Evolutionary conservation across 2,797 vertebrate species (phyloP).

Genomic region (Loriculus beryllinus): DNA sequence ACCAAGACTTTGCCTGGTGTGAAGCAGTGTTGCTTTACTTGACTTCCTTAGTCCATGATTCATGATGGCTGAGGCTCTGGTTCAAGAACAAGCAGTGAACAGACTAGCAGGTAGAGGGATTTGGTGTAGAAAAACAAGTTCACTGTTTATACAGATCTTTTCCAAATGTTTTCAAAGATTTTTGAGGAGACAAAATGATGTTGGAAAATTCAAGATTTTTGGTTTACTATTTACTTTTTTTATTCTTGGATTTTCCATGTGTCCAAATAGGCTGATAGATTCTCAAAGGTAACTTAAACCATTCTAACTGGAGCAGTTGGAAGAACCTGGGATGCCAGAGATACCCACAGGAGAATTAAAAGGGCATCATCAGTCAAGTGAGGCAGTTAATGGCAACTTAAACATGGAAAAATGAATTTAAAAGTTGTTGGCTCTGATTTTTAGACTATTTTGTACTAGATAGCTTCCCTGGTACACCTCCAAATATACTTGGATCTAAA

Average conservation of each 20-base stretch:
- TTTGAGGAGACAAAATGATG: neutral
- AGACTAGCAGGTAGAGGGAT: neutral
- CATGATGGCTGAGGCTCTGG: neutral
- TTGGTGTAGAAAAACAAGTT: neutral
- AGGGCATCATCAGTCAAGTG: neutral
- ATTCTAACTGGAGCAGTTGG: neutral
- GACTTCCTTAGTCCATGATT: neutral
- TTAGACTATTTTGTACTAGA: neutral
- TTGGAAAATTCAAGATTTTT: neutral
- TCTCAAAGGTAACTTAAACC: neutral
- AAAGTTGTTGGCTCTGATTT: neutral
- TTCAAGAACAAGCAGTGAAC: neutral
- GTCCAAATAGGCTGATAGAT: neutral
- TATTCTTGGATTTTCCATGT: neutral
- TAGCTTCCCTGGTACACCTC: neutral
- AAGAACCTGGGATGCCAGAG: neutral
- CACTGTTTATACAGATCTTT: neutral
- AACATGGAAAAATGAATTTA: constrained; percentile 26
- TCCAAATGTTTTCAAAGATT: neutral
- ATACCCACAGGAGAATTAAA: neutral
- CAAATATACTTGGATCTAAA: constrained; percentile 18
- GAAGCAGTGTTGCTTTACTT: neutral
- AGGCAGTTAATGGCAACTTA: constrained; percentile 13
- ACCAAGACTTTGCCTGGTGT: neutral
- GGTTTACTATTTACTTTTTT: neutral